Evolutionary conservation across 2,113 vertebrate species (phyloP).

Genomic region (Pachypanchax playfairii): DNA sequence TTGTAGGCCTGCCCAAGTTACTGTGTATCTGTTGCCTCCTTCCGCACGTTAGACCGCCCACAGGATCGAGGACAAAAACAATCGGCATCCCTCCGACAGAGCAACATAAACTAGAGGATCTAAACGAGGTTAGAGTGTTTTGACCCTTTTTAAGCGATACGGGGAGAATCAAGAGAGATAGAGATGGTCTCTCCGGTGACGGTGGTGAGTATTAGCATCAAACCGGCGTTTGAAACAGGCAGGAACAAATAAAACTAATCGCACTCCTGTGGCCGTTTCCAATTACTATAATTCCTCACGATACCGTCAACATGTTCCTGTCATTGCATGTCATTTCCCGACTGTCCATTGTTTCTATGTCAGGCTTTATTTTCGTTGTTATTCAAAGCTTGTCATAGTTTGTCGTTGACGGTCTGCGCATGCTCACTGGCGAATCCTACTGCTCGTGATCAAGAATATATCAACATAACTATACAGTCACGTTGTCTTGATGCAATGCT

Average conservation of each 20-base stretch:
- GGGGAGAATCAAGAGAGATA: conserved; percentile 33
- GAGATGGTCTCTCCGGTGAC: conserved; percentile 84
- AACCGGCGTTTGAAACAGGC: not conserved
- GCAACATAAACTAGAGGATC: conserved; percentile 23
- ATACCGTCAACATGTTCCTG: too few relatives aligned
- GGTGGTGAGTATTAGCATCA: conserved; percentile 73
- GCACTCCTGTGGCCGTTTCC: conserved; percentile 40
- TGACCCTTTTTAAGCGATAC: not conserved
- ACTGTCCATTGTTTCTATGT: not conserved
- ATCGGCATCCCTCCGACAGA: conserved; percentile 60
- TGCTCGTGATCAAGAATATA: not conserved
- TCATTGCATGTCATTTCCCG: not conserved
- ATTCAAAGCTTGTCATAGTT: conserved; percentile 17
- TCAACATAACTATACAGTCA: not conserved
- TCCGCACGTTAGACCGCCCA: conserved; percentile 61
- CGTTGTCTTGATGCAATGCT: not conserved
- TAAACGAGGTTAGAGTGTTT: not conserved
- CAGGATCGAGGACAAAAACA: conserved; percentile 79
- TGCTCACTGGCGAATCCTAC: conserved; percentile 4
- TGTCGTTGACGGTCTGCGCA: conserved; percentile 4
- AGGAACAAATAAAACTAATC: conserved; percentile 1
- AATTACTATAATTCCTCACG: conserved; percentile 4
- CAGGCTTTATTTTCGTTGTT: not conserved
- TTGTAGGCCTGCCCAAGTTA: conserved; percentile 21
- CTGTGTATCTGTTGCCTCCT: conserved; percentile 34